Evolutionary conservation across 2,113 vertebrate species (phyloP).

Genomic region (Callipepla squamata): DNA sequence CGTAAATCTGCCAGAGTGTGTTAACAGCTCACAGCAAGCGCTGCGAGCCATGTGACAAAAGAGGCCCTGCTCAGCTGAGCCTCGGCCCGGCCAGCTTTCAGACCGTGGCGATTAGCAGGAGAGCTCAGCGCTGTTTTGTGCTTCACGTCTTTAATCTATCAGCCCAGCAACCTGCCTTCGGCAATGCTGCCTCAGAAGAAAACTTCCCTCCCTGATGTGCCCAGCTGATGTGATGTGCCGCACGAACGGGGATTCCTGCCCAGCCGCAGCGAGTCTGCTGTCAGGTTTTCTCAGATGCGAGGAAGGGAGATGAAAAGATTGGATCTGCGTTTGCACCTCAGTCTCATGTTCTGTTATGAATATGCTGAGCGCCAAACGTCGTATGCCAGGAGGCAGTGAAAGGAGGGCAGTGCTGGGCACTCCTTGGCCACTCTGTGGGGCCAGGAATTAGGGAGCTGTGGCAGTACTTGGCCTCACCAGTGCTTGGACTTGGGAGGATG

Average conservation of each 20-base stretch:
- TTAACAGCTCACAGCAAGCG: constrained; percentile 65
- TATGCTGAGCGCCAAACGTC: constrained; percentile 54
- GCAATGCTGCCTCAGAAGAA: constrained; percentile 62
- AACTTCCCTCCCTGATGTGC: constrained; percentile 36
- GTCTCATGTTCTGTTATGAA: constrained; percentile 50
- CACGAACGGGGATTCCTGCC: constrained; percentile 4
- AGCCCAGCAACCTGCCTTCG: constrained; percentile 68
- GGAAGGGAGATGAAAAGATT: constrained; percentile 40
- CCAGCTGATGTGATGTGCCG: constrained; percentile 11
- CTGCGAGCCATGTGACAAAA: constrained; percentile 64
- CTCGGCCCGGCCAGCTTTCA: constrained; percentile 53
- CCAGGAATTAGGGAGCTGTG: not conserved
- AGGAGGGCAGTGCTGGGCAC: not conserved
- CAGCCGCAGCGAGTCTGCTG: constrained; percentile 41
- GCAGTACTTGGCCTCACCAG: not conserved
- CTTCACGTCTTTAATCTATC: constrained; percentile 71
- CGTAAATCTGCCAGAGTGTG: constrained; percentile 68
- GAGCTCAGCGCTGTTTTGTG: constrained; percentile 54
- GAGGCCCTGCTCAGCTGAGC: constrained; percentile 52
- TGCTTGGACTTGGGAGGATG: not conserved
- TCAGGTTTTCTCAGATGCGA: constrained; percentile 29
- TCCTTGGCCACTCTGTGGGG: not conserved
- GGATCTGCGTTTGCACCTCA: constrained; percentile 49
- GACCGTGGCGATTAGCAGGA: constrained; percentile 67
- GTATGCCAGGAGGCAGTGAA: not conserved